Base-by-base conservation (phyloP, 2,113 vertebrate genomes). In the Lichenostomus cassidix region DNA sequence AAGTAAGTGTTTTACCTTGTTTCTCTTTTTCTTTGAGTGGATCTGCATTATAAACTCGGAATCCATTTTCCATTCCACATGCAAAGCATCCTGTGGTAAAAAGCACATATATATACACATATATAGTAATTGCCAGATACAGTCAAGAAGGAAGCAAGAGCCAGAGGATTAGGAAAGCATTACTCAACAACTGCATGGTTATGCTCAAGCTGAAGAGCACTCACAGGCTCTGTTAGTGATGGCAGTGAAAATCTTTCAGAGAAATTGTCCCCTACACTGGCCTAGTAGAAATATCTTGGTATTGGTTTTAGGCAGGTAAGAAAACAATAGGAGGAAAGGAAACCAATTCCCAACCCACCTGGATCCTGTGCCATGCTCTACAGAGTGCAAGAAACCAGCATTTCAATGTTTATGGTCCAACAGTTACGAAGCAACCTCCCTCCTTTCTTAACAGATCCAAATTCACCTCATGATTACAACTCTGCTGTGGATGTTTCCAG, bases 21-120 rank as follows among this genome's bases (percentile, higher is more conserved):
- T 99, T 99, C 96, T 99, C 99, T 92, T 99, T 99, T 94, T 99
- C 99, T 97, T 99, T 99, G 52, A 99, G 99, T 20, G 99, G 99
- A 94, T 99, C 99, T 33, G 99, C 99, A 97, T 99, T 99, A 97
- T 99, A 99, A 64, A 99, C 99, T 95, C 99, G 98, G 92, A 99
- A 99, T 95, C 99, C 99, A 95, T 99, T 99, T 96, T 99, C 99
- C 99, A 99, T 99, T 47, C 99, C 99, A 98, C 99, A 99, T 15
- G 99, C 99, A 97, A 99, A 99, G 97, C 99, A 99, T 59, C 99
- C 99, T 99, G 95, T 24, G 93, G 93, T 88, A 90, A 87, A 93
- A 86, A 94, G 92, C 67, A 79, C 65, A 91, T 2, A 56, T 16
- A 94, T 24, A 89, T 4, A 90, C 18, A 94, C 64, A 79, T 9